Evolutionary conservation across 53 echinoderm and acorn worm genomes (phyloP), one percentile per base, ranked within the genome.

Genomic region (Patiria pectinifera): DNA sequence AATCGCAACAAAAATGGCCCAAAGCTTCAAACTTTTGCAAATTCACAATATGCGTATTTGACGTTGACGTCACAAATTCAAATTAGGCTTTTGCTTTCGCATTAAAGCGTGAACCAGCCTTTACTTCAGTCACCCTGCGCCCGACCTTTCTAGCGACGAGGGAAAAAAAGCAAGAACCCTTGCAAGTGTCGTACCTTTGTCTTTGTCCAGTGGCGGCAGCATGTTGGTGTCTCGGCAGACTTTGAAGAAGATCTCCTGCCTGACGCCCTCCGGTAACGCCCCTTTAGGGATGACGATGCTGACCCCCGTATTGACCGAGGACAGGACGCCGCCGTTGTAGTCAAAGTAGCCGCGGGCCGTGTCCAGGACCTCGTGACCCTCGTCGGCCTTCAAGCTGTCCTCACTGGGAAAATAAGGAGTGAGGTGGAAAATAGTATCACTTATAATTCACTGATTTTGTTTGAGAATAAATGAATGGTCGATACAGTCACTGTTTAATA

Each of bases 231-330:
- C 96, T 43, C 94, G 94, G 88, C 98, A 97, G 48, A 97, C 98
- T 77, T 97, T 97, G 93, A 97, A 97, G 95, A 96, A 96, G 45
- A 97, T 93, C 59, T 97, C 97, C 47, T 97, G 98, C 23, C 79
- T 91, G 45, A 93, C 76, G 58, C 98, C 96, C 19, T 94, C 92
- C 13, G 95, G 98, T 78, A 97, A 94, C 60, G 98, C 96, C n/a
- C 95, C 97, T 82, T 95, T 89, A 59, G 98, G 98, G 89, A 97
- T 95, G 62, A 94, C 89, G 75, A 97, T 97, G 95, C 96, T 97
- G 85, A 97, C 98, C 10, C 98, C 98, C 12, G 96, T 96, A 23
- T 92, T 91, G 18, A 89, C 94, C 3, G 98, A 96, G 46, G 93
- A 84, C 82, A 97, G 90, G 62, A 93, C 92, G 15, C 98, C 98